These are phyloP conservation scores for Apotomis turbidana DNA, from an alignment of 2,888 invertebrate genomes.

Conservation along the genomic window DNA sequence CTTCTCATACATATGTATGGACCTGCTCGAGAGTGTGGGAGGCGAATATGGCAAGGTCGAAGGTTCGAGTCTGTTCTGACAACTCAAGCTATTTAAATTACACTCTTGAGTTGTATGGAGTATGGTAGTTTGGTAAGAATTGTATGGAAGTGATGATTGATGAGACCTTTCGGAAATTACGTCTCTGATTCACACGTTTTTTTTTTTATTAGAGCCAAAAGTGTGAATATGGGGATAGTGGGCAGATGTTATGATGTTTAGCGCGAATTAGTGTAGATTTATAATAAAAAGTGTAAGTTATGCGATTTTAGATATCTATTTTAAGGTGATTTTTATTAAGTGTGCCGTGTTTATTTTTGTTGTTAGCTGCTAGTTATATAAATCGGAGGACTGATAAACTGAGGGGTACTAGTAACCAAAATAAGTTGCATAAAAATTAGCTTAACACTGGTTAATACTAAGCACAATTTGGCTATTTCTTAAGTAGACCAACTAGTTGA, in stretches of 20 bases:
- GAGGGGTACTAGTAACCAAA: too few species aligned
- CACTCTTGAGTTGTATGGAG: background rate
- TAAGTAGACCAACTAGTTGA: too few species aligned
- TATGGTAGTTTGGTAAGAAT: background rate
- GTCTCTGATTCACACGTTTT: slow-evolving; percentile 20
- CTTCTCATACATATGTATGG: slow-evolving; percentile 8
- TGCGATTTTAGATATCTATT: background rate
- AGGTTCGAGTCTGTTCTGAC: slow-evolving; percentile 18
- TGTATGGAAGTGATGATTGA: background rate
- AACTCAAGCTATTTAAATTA: background rate
- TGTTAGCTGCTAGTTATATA: too few species aligned
- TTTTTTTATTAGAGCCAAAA: slow-evolving; percentile 1
- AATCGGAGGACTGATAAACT: too few species aligned
- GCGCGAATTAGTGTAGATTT: background rate
- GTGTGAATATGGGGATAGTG: slow-evolving; percentile 1
- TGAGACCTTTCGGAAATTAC: background rate
- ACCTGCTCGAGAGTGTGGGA: background rate
- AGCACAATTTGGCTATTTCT: too few species aligned
- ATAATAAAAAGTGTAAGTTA: background rate
- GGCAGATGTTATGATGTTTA: slow-evolving; percentile 17
- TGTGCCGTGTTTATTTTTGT: too few species aligned
- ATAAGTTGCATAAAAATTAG: too few species aligned
- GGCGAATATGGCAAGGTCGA: slow-evolving; percentile 36
- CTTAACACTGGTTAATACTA: too few species aligned
- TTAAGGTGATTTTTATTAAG: too few species aligned